phyloP scores from a whole-genome alignment of 2,113 vertebrate species.

The Acrocephalus kingi region DNA sequence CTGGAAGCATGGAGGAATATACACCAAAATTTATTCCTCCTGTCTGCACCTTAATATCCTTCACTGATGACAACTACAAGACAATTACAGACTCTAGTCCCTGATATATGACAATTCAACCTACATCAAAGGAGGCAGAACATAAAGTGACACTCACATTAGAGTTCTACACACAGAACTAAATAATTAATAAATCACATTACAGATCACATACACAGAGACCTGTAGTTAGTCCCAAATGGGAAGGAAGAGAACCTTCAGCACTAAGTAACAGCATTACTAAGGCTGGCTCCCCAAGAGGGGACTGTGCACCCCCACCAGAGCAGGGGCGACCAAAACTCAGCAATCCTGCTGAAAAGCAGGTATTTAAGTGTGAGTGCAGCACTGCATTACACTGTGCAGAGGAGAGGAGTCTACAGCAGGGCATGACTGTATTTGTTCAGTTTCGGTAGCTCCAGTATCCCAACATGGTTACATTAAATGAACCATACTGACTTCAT shows the following conservation, averaged over 20 bases:
- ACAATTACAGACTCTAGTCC: neutral
- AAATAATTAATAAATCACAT: neutral
- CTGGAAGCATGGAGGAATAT: neutral
- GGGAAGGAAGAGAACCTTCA: neutral
- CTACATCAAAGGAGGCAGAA: neutral
- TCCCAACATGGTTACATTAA: neutral
- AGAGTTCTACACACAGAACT: neutral
- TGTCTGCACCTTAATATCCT: neutral
- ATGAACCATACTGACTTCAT: neutral
- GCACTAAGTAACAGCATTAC: neutral
- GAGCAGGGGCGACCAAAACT: neutral
- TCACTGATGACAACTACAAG: neutral
- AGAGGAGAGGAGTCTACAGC: neutral
- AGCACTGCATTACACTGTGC: fast-evolving
- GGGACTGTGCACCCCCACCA: fast-evolving
- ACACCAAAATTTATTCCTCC: neutral
- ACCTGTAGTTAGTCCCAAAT: neutral
- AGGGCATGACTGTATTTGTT: neutral
- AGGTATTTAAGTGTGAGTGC: too few relatives aligned
- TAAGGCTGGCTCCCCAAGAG: neutral
- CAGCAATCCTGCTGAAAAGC: fast-evolving
- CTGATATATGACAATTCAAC: neutral
- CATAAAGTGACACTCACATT: neutral
- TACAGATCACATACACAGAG: neutral
- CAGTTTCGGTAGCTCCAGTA: neutral